Percentiles rank a stretch among this genome's conserved stretches.
These are phyloP conservation scores for Momotus momota DNA, from an alignment of 2,797 vertebrate species.

Conservation along the genomic window DNA sequence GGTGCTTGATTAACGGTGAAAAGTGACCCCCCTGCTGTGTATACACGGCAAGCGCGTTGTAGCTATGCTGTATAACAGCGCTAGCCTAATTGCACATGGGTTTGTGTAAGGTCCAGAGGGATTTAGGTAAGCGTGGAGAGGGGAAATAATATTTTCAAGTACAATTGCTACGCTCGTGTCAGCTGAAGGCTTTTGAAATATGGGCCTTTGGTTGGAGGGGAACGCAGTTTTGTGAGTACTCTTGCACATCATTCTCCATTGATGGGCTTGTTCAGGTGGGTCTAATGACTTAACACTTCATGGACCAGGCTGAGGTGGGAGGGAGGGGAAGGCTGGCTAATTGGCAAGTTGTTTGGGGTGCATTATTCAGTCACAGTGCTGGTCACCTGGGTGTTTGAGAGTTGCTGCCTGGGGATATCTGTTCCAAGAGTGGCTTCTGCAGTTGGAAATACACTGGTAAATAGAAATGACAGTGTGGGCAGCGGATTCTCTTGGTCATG, in stretches of 20 bases:
- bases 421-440: neutral
- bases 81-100: neutral
- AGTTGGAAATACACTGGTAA: neutral
- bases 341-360: neutral
- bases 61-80: neutral
- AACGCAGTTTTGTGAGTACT: fast-evolving
- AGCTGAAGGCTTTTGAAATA: neutral
- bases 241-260: neutral
- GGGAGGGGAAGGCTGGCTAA: fast-evolving
- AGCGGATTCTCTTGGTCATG: neutral
- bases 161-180: neutral
- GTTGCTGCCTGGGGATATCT: neutral
- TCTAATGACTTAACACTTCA: neutral
- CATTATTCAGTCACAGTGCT: fast-evolving
- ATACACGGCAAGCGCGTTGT: neutral
- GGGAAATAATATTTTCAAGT: neutral
- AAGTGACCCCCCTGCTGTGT: neutral
- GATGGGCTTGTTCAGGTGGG: fast-evolving
- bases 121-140: neutral
- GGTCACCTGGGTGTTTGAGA: neutral
- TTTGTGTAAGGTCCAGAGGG: neutral
- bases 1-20: neutral
- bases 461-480: neutral
- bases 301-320: neutral
- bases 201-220: neutral